Base-by-base conservation (phyloP, 2,797 vertebrate genomes). In the Gobionotothen gibberifrons region DNA sequence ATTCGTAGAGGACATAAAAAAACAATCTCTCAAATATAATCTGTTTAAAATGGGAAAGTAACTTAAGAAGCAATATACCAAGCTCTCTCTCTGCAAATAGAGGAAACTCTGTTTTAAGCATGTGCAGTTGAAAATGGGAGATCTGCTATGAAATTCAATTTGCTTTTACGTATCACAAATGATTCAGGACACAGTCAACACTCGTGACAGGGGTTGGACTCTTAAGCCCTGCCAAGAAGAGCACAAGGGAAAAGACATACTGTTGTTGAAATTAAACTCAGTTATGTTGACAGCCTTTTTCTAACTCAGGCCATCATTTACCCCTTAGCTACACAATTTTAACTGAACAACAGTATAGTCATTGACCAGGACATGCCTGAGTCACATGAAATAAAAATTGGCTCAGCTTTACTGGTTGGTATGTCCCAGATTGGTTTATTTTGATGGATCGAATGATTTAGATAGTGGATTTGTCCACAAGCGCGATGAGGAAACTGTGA, bases 91-190 rank as follows among this genome's bases (percentile, higher is more conserved):
- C 71, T 88, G 81, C 51, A 69, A 74, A 84, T 58, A 74, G 62
- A 68, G 67, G 67, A 79, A 49, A 44, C 59, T 62, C 64, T 72
- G 75, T 80, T 60, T 78, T 4, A 70, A 64, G 61, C 74, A 67
- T 81, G 74, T 60, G 72, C 76, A 72, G 51, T 64, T 85, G 47
- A 76, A 80, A 80, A 72, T 77, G 67, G 40, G 82, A 80, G 64
- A 76, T 53, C 40, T 78, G 56, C 77, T 71, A 68, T 80, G 63
- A 87, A 85, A 90, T 89, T 83, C 52, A 79, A 86, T 90, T 89
- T 84, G 67, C 74, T 82, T 53, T 56, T 81, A 74, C 46, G 36
- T 59, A 83, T 87, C 74, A 81, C 32, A 78, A 81, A 82, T 89
- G 68, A 81, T 88, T 81, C 71, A 52, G 78, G 62, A 51, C 73